These are phyloP conservation scores for Muscicapa comitata DNA, from an alignment of 2,797 vertebrate genomes.

Conservation along the genomic window DNA sequence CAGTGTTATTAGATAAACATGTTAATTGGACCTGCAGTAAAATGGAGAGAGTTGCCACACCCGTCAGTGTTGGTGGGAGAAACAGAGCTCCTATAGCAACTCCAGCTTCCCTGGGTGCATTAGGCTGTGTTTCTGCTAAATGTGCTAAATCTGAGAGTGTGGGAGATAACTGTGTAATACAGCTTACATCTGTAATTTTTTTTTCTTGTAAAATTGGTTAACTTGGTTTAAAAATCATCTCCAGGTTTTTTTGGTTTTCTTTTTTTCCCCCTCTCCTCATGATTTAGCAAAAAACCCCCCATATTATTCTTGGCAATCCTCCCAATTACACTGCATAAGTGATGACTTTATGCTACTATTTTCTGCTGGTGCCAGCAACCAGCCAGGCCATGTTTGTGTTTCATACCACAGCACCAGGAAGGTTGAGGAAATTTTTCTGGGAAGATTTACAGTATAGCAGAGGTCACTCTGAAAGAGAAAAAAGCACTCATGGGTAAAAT, in stretches of 20 bases:
- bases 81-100: accelerated
- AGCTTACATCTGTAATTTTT: too few relatives aligned
- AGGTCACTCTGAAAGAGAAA: neutral
- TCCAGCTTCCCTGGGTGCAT: neutral
- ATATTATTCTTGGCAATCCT: neutral
- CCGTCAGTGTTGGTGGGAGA: neutral
- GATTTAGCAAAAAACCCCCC: accelerated
- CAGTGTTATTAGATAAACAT: neutral
- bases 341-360: neutral
- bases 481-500: slow-evolving; percentile 42
- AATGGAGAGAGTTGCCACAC: neutral
- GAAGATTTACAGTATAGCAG: neutral
- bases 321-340: neutral
- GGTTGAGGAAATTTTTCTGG: neutral
- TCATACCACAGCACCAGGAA: neutral
- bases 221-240: neutral
- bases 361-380: neutral
- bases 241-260: neutral
- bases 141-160: neutral
- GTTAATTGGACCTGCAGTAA: neutral
- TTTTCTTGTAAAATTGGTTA: too few relatives aligned
- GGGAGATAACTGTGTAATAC: neutral
- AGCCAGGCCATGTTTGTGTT: neutral
- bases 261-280: neutral
- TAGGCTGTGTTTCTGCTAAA: neutral